Evolutionary conservation across 1,140 invertebrate species (phyloP).

Genomic region (Drosophila mayri): DNA sequence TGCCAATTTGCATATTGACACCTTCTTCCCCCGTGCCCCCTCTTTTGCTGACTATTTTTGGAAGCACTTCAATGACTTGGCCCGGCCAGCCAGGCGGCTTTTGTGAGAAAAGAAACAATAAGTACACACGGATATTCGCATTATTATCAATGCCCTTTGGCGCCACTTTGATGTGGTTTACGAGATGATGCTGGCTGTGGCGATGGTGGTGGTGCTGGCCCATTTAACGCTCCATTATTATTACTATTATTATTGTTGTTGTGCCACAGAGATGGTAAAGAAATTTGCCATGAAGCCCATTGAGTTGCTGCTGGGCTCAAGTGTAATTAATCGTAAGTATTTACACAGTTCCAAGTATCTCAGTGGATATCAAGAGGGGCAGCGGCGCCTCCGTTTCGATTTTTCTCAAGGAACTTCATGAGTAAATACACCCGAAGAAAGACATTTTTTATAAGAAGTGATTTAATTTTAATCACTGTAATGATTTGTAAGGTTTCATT

Average conservation of each 20-base stretch:
- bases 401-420: slow-evolving; percentile 1
- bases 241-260: slow-evolving; percentile 18
- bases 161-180: slow-evolving; percentile 46
- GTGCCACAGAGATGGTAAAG: slow-evolving; percentile 45
- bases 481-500: background rate
- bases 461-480: background rate
- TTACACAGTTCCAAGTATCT: slow-evolving; percentile 56
- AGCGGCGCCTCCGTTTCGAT: slow-evolving; percentile 34
- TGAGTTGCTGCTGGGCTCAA: slow-evolving; percentile 50
- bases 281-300: slow-evolving; percentile 62
- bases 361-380: slow-evolving; percentile 23
- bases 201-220: slow-evolving; percentile 45
- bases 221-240: slow-evolving; percentile 72
- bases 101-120: slow-evolving; percentile 58
- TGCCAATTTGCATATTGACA: slow-evolving; percentile 73
- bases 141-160: slow-evolving; percentile 51
- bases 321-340: slow-evolving; percentile 78
- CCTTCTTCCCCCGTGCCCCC: slow-evolving; percentile 8
- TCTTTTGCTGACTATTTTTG: slow-evolving; percentile 53
- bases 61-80: slow-evolving; percentile 28
- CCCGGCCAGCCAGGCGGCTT: slow-evolving; percentile 44
- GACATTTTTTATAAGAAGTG: slow-evolving; percentile 7
- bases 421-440: slow-evolving; percentile 12
- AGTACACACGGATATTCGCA: slow-evolving; percentile 62
- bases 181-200: slow-evolving; percentile 10